These are phyloP conservation scores for Montipora efflorescens DNA, from an alignment of 64 coral and sea anemone genomes.

Conservation along the genomic window DNA sequence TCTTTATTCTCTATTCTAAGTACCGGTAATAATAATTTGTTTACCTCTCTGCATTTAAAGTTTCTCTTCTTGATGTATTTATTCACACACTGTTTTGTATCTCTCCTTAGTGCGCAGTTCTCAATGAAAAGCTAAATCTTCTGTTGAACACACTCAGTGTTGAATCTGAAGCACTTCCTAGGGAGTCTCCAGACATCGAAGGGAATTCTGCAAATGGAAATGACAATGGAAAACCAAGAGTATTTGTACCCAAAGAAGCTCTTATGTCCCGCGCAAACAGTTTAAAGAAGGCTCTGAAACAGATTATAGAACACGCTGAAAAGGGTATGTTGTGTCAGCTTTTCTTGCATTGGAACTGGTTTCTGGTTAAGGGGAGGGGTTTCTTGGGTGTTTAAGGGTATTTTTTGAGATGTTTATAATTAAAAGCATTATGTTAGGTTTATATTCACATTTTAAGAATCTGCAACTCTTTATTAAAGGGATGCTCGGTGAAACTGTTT, in stretches of 20 bases:
- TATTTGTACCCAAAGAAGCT: constrained; percentile 95
- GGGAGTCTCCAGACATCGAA: constrained; percentile 54
- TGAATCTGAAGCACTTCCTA: constrained; percentile 86
- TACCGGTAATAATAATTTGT: neutral
- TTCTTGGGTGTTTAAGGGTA: no score
- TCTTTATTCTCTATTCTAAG: neutral
- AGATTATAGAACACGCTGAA: constrained; percentile 97
- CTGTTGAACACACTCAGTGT: constrained; percentile 86
- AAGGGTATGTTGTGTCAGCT: constrained; percentile 34
- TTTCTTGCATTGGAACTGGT: no score
- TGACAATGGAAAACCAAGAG: constrained; percentile 80
- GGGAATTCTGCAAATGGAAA: constrained; percentile 60
- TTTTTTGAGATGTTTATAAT: no score
- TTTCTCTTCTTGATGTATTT: neutral
- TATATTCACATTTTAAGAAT: no score
- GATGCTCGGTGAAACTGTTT: no score
- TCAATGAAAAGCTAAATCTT: constrained; percentile 95
- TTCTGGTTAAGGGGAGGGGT: no score
- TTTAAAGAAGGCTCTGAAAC: constrained; percentile 94
- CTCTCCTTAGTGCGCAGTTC: constrained; percentile 82
- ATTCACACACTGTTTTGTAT: neutral
- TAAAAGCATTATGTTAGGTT: no score
- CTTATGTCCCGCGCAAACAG: constrained; percentile 99
- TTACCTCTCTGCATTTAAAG: no score
- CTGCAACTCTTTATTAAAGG: no score